Evolutionary conservation across 2,113 vertebrate genomes (phyloP), one percentile per base, ranked within the genome.

Genomic region (Scartelaos histophorus): DNA sequence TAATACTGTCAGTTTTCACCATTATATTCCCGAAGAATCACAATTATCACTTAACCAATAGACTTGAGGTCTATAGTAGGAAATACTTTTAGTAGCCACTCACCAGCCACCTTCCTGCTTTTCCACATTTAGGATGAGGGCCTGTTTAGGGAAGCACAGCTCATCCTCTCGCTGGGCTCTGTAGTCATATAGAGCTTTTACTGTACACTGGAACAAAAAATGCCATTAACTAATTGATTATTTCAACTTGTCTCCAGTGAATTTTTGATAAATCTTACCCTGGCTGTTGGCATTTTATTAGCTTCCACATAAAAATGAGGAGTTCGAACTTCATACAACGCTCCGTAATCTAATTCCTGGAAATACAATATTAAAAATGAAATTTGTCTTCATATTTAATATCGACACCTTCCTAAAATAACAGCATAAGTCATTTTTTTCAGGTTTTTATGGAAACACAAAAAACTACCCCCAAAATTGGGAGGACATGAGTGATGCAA

Each of bases 271-370:
- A 45, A n/a, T 78, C 94, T 90, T 87, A 96, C 95, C 90, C 93
- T 91, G 9, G 94, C 93, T 73, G 93, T 93, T 0, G 95, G 95
- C 95, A 96, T 96, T 90, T 96, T 96, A 84, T 96, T 96, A 73
- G 95, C 95, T 69, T 96, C 95, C 21, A 96, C 95, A 0, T 96
- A 96, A 81, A 95, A 95, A 72, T 96, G 95, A 21, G 95, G 95
- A 0, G 94, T 95, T 67, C 95, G 93, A 62, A 95, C 94, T 70
- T 96, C 95, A 0, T 95, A 96, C 19, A 96, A 74, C 0, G 95
- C 95, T 61, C 95, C 95, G 0, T 96, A 96, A 85, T 96, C 95
- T 13, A 95, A 88, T 65, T 96, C 95, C 95, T 96, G 87, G n/a
- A 34, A 19, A 21, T 56, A 10, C 3, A 12, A 64, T 13, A 5